Evolutionary conservation across 2,797 vertebrate genomes (phyloP), one percentile per base, ranked within the genome.

Genomic region (Aselliscus stoliczkanus): DNA sequence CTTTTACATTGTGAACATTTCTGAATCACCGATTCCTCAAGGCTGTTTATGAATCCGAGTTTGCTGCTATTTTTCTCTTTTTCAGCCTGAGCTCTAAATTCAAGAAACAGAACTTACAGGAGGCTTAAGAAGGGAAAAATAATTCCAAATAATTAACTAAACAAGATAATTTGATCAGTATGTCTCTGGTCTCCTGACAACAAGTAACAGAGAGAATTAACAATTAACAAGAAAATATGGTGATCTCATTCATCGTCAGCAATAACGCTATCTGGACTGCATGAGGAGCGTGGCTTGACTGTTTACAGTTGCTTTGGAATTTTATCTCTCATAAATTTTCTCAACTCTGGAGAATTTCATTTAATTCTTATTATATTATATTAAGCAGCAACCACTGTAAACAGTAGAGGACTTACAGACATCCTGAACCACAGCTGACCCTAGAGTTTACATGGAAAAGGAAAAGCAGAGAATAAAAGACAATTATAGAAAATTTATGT

Each of bases 171-270:
- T 47, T 89, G 81, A 47, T 90, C 52, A 91, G 62, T 50, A 96
- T 96, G 86, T 44, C n/a, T 92, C 88, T 88, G 86, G 73, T 95
- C 64, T 95, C 76, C 75, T 92, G 8, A 95, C 81, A 87, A 42
- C 52, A 93, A 93, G 47, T 92, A 88, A 97, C 77, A 95, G 76
- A 92, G 13, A 52, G 79, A 91, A 97, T 97, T 81, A 82, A 96
- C 95, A 96, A 89, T 84, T 75, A 94, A 95, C 34, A 72, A 84
- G 75, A 85, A 97, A 90, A 27, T 73, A 58, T 64, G 42, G 5
- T 96, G 72, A 97, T 72, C 62, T 93, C 80, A 94, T 90, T 95
- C 75, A 72, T 70, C 18, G 82, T 89, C 52, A 90, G 88, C 69
- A 67, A 96, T 94, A 81, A 67, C 56, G 39, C 58, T 81, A 67